phyloP scores from a whole-genome alignment of 1,140 invertebrate genomes.

The Zaprionus vittiger region DNA sequence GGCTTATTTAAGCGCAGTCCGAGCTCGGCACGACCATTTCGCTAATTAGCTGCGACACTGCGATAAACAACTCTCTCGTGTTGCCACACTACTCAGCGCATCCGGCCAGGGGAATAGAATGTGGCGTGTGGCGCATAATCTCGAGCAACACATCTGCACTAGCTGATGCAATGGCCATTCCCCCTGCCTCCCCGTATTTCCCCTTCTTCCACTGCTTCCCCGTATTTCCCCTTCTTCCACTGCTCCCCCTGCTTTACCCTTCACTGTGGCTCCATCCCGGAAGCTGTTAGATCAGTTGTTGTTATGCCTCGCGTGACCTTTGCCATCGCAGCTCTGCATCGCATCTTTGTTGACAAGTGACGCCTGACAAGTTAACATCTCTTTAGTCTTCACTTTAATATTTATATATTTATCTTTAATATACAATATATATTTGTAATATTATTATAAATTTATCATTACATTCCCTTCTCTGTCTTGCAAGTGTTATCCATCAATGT shows the following conservation, averaged over 20 bases:
- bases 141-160: background rate
- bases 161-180: background rate
- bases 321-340: background rate
- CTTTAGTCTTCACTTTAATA: too few relatives aligned
- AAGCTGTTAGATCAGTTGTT: background rate
- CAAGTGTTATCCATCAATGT: too few relatives aligned
- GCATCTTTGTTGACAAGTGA: background rate
- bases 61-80: background rate
- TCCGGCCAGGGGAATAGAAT: background rate
- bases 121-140: background rate
- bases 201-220: too few relatives aligned
- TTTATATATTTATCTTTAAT: too few relatives aligned
- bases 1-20: background rate
- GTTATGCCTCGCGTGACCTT: background rate
- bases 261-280: background rate
- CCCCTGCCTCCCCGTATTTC: too few relatives aligned
- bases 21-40: background rate
- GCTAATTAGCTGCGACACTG: background rate
- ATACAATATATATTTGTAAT: too few relatives aligned
- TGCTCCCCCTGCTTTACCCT: too few relatives aligned
- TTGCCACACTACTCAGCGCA: background rate
- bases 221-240: too few relatives aligned
- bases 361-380: too few relatives aligned
- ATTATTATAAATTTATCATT: too few relatives aligned
- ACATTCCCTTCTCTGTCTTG: background rate